These are phyloP conservation scores for Emydocephalus ijimae DNA, from an alignment of 2,113 vertebrate species.

Conservation along the genomic window DNA sequence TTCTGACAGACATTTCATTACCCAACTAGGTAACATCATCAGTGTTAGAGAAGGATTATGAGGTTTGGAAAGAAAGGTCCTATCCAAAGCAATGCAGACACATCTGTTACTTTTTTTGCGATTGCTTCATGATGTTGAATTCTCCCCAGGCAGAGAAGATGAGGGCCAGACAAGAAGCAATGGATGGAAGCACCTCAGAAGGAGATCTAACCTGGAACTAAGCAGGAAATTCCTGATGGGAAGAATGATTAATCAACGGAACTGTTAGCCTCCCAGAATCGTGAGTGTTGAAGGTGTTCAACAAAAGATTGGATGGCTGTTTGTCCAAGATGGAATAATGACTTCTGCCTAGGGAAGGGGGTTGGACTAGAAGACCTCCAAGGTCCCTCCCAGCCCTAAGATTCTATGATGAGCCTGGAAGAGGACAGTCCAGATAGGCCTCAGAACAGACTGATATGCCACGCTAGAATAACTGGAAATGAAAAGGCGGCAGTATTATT, in stretches of 20 bases:
- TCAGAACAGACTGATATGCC: not conserved
- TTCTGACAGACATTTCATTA: no score
- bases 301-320: not conserved
- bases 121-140: not conserved
- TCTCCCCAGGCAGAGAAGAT: not conserved
- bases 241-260: not conserved
- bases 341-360: no score
- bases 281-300: not conserved
- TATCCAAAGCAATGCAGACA: not conserved
- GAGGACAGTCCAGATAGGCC: not conserved
- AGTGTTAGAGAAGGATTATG: not conserved
- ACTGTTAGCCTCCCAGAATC: not conserved
- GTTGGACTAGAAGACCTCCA: not conserved
- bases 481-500: not conserved
- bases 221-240: not conserved
- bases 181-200: no score
- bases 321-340: not conserved
- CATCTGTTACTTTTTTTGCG: rapidly evolving
- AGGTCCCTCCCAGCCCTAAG: not conserved
- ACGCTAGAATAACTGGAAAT: not conserved
- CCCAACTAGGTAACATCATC: not conserved
- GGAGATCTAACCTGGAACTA: no score
- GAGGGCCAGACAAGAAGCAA: not conserved
- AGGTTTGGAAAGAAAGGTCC: not conserved
- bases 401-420: not conserved